These are phyloP conservation scores for Phocides pigmalion DNA, from an alignment of 1,140 invertebrate species.

Conservation along the genomic window DNA sequence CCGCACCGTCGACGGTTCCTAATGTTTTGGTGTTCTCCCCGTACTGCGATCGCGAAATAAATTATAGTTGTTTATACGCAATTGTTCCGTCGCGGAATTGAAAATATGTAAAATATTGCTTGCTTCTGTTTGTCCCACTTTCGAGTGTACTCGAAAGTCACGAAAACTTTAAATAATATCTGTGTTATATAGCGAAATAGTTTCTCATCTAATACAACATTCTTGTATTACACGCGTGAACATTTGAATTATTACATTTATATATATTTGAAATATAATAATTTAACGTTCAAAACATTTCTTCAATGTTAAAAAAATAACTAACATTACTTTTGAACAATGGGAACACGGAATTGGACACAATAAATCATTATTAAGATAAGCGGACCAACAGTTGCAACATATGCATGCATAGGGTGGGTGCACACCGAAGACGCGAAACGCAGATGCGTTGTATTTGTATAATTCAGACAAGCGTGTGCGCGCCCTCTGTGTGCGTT, in stretches of 20 bases:
- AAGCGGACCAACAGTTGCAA: conserved; percentile 18
- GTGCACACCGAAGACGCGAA: conserved; percentile 22
- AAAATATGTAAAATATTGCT: conserved; percentile 4
- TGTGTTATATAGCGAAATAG: not conserved
- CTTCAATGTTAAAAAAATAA: not conserved
- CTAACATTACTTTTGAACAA: conserved; percentile 3
- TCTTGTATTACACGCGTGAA: no score
- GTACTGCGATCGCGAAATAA: conserved; percentile 42
- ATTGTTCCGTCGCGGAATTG: conserved; percentile 21
- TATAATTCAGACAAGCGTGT: not conserved
- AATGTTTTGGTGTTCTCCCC: conserved; percentile 43
- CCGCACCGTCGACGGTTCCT: conserved; percentile 35
- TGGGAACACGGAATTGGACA: not conserved
- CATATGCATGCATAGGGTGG: conserved; percentile 21
- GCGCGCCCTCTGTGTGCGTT: not conserved
- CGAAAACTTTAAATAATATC: not conserved
- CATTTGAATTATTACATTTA: no score
- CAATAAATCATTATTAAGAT: conserved; percentile 26
- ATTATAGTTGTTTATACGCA: conserved; percentile 45
- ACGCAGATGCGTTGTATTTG: conserved; percentile 16
- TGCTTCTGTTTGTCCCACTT: not conserved
- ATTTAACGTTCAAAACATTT: no score
- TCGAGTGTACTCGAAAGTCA: not conserved
- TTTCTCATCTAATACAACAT: no score
- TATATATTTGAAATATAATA: no score